phyloP scores from a whole-genome alignment of 1,140 invertebrate genomes.

The Drosophila carrolli region DNA sequence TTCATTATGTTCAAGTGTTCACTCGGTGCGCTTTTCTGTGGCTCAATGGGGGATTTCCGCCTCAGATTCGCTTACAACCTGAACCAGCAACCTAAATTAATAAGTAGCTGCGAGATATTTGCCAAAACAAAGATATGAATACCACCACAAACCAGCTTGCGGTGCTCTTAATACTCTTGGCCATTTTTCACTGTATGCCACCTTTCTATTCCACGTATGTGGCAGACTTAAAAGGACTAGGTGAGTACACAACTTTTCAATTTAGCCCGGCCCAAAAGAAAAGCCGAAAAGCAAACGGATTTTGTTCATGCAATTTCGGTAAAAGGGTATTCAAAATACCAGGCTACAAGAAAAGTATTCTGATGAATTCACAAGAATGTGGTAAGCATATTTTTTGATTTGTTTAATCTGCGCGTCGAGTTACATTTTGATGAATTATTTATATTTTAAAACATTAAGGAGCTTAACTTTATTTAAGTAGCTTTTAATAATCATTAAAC shows the following conservation, averaged over 20 bases:
- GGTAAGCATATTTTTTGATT: not conserved
- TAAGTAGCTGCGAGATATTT: constrained; percentile 1
- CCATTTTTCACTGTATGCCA: not conserved
- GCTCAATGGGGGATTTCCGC: constrained; percentile 31
- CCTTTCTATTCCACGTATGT: not conserved
- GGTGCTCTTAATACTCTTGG: not conserved
- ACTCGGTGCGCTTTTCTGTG: constrained; percentile 33
- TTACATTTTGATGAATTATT: no score
- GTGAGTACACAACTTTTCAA: constrained; percentile 11
- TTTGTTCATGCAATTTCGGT: not conserved
- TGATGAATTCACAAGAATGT: not conserved
- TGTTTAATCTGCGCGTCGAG: no score
- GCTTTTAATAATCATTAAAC: no score
- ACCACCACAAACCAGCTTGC: constrained; percentile 2
- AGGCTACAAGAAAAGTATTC: not conserved
- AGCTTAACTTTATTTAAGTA: no score
- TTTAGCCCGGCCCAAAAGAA: not conserved
- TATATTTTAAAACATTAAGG: no score
- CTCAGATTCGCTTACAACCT: constrained; percentile 3
- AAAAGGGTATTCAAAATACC: not conserved
- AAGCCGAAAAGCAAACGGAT: not conserved
- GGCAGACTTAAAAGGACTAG: not conserved
- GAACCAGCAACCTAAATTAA: not conserved
- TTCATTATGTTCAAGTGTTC: constrained; percentile 64
- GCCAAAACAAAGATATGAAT: not conserved